Evolutionary conservation across 1,140 invertebrate species (phyloP).

Genomic region (Goniozus legneri): DNA sequence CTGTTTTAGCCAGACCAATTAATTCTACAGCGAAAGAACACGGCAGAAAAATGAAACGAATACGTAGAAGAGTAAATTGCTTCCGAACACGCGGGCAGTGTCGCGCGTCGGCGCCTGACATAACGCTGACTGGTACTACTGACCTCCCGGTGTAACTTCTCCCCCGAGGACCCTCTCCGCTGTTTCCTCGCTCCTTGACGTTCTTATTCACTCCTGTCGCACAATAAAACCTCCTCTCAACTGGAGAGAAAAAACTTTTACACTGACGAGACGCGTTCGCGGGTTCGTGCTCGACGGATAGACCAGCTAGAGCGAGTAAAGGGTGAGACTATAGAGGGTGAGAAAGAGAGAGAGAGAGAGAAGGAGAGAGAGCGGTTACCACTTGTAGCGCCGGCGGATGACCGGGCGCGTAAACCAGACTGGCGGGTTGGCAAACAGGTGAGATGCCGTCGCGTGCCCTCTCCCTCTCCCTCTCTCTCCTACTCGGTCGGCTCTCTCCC

Average conservation of each 20-base stretch:
- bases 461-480: slow-evolving; percentile 2
- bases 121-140: not conserved
- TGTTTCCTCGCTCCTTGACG: too few species aligned
- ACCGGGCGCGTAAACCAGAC: slow-evolving; percentile 39
- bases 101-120: not conserved
- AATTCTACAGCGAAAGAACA: too few species aligned
- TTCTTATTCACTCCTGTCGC: too few species aligned
- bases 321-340: too few species aligned
- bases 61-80: too few species aligned
- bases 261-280: too few species aligned
- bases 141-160: not conserved
- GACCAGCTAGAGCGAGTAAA: not conserved
- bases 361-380: slow-evolving; percentile 18
- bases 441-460: slow-evolving; percentile 34
- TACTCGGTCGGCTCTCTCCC: not conserved
- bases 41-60: too few species aligned
- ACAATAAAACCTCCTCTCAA: too few species aligned
- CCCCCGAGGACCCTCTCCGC: not conserved
- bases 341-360: not conserved
- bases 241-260: too few species aligned
- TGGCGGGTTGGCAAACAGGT: slow-evolving; percentile 38
- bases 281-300: too few species aligned
- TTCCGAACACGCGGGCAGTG: too few species aligned
- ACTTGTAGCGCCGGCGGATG: slow-evolving; percentile 37
- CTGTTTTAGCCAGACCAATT: too few species aligned